A percentile compares a stretch with the other conserved stretches of the same genome.
These are phyloP conservation scores for Rhingia rostrata DNA, from an alignment of 2,888 invertebrate species.

Conservation along the genomic window DNA sequence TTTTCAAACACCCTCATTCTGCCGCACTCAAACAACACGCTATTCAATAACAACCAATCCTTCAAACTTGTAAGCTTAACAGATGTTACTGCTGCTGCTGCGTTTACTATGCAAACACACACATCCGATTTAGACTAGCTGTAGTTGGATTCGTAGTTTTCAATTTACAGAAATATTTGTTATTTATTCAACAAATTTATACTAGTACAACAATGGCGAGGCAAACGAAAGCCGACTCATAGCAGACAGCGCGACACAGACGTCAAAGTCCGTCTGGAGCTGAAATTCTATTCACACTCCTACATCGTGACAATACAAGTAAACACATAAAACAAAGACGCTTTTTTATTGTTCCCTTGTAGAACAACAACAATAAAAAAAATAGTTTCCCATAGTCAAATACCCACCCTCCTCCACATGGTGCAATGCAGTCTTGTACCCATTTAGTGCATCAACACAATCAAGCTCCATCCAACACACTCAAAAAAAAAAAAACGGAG, in stretches of 20 bases:
- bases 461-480: neutral
- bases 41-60: neutral
- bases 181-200: constrained; percentile 53
- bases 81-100: neutral
- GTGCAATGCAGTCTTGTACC: constrained; percentile 54
- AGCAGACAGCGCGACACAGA: constrained; percentile 12
- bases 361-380: constrained; percentile 26
- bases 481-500: constrained; percentile 28
- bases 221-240: constrained; percentile 16
- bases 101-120: neutral
- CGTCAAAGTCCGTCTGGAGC: constrained; percentile 60
- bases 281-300: constrained; percentile 64
- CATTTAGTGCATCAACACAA: constrained; percentile 21
- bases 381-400: constrained; percentile 21
- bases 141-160: constrained; percentile 1
- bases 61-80: neutral
- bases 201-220: constrained; percentile 12
- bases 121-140: neutral
- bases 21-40: neutral
- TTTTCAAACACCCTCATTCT: too few species aligned
- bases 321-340: constrained; percentile 58
- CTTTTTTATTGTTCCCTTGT: constrained; percentile 46
- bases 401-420: constrained; percentile 31
- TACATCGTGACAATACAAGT: constrained; percentile 60
- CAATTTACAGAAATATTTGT: constrained; percentile 43